Percentiles rank a stretch among this genome's conserved stretches.
Evolutionary conservation across 2,113 vertebrate species (phyloP).

Genomic region (Monopterus albus): DNA sequence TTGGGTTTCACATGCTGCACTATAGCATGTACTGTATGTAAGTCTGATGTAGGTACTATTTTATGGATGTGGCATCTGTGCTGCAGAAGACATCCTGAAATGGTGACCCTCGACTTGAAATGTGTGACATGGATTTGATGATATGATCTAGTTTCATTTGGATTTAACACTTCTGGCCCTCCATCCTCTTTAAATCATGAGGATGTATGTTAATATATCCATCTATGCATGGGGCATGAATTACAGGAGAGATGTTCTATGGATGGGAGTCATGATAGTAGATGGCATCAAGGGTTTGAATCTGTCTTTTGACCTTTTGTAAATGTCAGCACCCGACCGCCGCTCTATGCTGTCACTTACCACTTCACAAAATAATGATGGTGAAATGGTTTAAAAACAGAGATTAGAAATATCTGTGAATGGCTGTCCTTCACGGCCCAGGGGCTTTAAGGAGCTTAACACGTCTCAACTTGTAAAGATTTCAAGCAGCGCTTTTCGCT

Average conservation of each 20-base stretch:
- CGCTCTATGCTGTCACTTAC: conserved; percentile 26
- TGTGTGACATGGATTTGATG: conserved; percentile 38
- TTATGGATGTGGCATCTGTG: not conserved
- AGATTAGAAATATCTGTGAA: conserved; percentile 59
- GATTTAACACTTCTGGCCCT: conserved; percentile 40
- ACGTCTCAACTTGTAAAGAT: conserved; percentile 17
- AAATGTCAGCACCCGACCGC: conserved; percentile 48
- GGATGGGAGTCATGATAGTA: conserved; percentile 30
- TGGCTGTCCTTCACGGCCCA: conserved; percentile 61
- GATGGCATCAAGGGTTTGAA: conserved; percentile 19
- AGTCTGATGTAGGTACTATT: not conserved
- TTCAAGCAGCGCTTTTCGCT: not conserved
- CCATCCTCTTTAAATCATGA: not conserved
- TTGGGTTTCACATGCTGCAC: not conserved
- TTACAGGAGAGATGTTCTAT: conserved; percentile 14
- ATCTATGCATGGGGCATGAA: conserved; percentile 30
- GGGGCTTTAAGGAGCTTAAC: conserved; percentile 5
- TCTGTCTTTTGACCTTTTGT: conserved; percentile 58
- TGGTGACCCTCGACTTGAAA: conserved; percentile 19
- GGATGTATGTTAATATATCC: conserved; percentile 48
- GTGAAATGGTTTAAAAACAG: conserved; percentile 62
- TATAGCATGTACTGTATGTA: not conserved
- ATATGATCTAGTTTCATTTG: conserved; percentile 48
- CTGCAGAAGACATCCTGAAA: not conserved
- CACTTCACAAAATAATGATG: conserved; percentile 53